Percentiles rank a stretch among this genome's conserved stretches.
Evolutionary conservation across 2,797 vertebrate species (phyloP).

Genomic region (Enteromius paludinosus): DNA sequence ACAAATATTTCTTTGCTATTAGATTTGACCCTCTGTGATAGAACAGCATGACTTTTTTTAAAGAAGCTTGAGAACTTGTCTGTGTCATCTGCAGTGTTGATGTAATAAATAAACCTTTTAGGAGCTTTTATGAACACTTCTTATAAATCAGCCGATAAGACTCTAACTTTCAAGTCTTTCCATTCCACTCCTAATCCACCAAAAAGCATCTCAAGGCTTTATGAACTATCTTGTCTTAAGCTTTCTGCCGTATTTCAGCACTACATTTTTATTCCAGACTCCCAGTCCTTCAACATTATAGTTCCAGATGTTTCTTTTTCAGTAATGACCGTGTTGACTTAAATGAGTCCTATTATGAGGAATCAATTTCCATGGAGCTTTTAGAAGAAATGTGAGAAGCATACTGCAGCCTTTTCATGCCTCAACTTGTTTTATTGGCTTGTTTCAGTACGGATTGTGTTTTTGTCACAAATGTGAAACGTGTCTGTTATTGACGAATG

Average conservation of each 20-base stretch:
- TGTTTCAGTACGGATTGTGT: background rate
- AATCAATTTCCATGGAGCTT: background rate
- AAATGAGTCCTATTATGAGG: background rate
- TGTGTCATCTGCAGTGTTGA: conserved; percentile 18
- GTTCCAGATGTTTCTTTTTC: background rate
- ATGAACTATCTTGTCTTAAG: background rate
- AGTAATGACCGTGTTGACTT: background rate
- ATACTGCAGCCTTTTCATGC: background rate
- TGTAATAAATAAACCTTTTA: conserved; percentile 15
- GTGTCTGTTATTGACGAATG: background rate
- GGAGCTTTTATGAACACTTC: conserved; percentile 17
- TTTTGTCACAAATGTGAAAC: background rate
- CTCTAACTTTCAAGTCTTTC: conserved; percentile 41
- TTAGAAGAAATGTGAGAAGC: background rate
- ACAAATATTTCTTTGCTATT: background rate
- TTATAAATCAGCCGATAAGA: conserved; percentile 33
- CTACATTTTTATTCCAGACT: background rate
- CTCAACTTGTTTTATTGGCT: background rate
- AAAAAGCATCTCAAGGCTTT: background rate
- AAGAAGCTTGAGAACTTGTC: background rate
- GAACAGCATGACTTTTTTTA: conserved; percentile 18
- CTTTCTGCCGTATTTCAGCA: background rate
- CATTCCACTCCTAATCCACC: conserved; percentile 21
- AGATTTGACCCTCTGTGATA: conserved; percentile 10
- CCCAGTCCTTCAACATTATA: background rate